Evolutionary conservation across 2,113 vertebrate genomes (phyloP).

Genomic region (Plecturocebus donacophilus): DNA sequence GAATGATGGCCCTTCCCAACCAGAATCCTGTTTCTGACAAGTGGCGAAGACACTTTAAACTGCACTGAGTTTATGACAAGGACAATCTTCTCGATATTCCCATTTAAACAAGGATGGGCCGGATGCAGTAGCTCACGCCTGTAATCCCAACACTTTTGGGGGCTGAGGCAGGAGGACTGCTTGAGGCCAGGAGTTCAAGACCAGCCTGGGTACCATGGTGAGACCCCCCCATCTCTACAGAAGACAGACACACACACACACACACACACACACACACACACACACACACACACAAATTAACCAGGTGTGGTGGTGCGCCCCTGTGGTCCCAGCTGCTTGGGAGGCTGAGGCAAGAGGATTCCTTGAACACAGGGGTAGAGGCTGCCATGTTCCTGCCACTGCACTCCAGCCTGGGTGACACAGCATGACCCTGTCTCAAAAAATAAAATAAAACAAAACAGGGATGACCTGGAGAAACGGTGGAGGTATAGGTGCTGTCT

Average conservation of each 20-base stretch:
- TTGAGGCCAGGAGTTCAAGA: background rate
- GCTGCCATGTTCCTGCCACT: background rate
- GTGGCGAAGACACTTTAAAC: background rate
- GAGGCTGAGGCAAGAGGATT: background rate
- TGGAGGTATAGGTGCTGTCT: background rate
- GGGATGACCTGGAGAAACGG: background rate
- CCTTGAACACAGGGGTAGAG: background rate
- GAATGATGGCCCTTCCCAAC: background rate
- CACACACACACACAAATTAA: background rate
- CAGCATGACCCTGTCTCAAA: background rate
- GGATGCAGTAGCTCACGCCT: background rate
- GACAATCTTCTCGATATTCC: background rate
- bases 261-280: background rate
- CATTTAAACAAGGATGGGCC: background rate
- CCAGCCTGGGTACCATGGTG: background rate
- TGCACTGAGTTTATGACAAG: background rate
- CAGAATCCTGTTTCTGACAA: background rate
- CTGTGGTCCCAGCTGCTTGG: background rate
- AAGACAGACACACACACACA: no score
- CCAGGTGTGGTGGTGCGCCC: background rate
- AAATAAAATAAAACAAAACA: background rate
- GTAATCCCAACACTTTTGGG: background rate
- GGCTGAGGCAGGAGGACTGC: no score
- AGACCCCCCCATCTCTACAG: background rate
- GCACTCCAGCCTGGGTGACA: background rate